A percentile compares a stretch with the other conserved stretches of the same genome.
Conservation (phyloP, 2,113 vertebrate genomes). For the Trogon melanurus region DNA sequence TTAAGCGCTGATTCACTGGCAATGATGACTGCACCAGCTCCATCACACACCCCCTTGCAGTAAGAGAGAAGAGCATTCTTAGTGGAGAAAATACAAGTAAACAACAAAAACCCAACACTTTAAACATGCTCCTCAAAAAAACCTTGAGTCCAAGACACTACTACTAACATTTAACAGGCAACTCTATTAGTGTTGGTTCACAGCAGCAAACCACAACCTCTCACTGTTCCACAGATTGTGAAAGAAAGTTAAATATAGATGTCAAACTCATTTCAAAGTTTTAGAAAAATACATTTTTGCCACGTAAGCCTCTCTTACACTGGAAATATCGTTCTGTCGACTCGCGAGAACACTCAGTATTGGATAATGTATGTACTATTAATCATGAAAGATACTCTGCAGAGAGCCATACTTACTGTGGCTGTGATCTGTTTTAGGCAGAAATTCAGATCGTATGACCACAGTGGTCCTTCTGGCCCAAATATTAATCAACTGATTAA, state of each 20-base stretch:
- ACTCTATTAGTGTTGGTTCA: neutral
- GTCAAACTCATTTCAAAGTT: neutral
- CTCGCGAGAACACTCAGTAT: neutral
- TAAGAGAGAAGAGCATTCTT: neutral
- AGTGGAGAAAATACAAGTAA: neutral
- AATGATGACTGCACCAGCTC: conserved; percentile 89
- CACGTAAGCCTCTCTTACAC: neutral
- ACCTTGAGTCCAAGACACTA: neutral
- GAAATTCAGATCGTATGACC: neutral
- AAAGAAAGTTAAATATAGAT: neutral
- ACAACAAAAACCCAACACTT: neutral
- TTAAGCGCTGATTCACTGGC: conserved; percentile 93
- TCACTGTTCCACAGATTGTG: neutral
- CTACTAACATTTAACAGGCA: neutral
- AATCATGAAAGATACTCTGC: neutral
- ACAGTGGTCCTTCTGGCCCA: neutral
- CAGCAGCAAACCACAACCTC: neutral
- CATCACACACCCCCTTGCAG: conserved; percentile 90
- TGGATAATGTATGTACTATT: neutral
- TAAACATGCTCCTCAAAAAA: neutral
- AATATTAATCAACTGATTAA: neutral
- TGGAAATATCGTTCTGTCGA: neutral
- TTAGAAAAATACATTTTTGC: neutral
- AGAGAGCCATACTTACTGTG: neutral
- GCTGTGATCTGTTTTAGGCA: neutral